A percentile compares a stretch with the other conserved stretches of the same genome.
Evolutionary conservation across 2,113 vertebrate species (phyloP).

Genomic region (Trematocara marginatum): DNA sequence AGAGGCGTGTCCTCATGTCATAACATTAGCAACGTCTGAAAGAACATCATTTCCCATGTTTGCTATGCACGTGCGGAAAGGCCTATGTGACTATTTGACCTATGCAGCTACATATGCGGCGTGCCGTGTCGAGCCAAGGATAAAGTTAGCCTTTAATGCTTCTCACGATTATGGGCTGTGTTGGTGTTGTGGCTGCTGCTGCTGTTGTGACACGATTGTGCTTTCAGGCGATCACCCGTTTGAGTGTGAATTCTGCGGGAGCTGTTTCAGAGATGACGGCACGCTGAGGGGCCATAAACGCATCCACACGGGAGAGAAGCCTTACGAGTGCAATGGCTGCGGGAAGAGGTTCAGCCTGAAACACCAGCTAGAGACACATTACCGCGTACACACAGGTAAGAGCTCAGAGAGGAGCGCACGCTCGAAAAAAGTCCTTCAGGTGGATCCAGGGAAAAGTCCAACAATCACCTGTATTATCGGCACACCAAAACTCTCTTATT

Average conservation of each 20-base stretch:
- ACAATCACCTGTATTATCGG: neutral
- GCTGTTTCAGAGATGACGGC: conserved; percentile 97
- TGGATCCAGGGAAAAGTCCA: neutral
- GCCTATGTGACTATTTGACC: conserved; percentile 31
- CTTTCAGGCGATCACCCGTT: conserved; percentile 91
- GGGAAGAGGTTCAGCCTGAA: conserved; percentile 99
- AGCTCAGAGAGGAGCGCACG: neutral
- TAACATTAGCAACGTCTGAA: conserved; percentile 63
- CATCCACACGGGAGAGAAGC: conserved; percentile 92
- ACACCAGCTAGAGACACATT: conserved; percentile 98
- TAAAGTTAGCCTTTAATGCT: neutral
- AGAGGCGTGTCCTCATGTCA: conserved; percentile 52
- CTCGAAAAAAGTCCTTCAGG: neutral
- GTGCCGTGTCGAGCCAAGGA: neutral
- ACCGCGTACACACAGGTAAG: conserved; percentile 93
- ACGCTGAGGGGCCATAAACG: conserved; percentile 96
- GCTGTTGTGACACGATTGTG: conserved; percentile 17
- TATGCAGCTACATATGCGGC: conserved; percentile 6
- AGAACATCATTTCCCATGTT: conserved; percentile 30
- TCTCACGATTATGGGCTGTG: neutral
- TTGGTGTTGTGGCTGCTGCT: neutral
- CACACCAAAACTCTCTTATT: neutral
- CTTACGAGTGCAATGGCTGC: conserved; percentile 92
- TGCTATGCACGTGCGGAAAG: conserved; percentile 23
- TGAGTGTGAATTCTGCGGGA: conserved; percentile 97